phyloP scores from a whole-genome alignment of 2,888 invertebrate species.

The Conomelus anceps region DNA sequence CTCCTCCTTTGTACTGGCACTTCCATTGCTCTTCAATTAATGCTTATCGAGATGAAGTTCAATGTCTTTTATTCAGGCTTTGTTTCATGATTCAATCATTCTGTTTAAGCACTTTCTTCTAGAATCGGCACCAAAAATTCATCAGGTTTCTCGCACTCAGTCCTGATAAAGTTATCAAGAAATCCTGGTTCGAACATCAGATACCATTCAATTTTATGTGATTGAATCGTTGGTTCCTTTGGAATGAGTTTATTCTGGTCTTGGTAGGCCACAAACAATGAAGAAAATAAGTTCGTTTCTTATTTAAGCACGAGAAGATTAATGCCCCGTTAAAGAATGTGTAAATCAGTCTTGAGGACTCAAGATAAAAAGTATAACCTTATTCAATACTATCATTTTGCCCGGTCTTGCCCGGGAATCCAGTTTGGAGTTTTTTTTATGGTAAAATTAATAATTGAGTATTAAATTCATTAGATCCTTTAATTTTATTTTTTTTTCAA shows the following conservation, averaged over 20 bases:
- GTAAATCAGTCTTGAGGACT: too few relatives aligned
- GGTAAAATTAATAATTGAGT: too few relatives aligned
- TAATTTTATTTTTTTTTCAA: too few relatives aligned
- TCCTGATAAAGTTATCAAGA: neutral
- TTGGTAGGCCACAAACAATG: neutral
- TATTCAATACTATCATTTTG: too few relatives aligned
- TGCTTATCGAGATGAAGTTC: neutral
- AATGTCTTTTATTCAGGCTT: neutral
- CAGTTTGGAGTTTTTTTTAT: too few relatives aligned
- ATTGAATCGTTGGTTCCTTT: neutral
- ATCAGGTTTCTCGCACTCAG: neutral
- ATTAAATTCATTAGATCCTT: too few relatives aligned
- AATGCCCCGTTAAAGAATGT: too few relatives aligned
- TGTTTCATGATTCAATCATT: neutral
- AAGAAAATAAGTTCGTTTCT: neutral
- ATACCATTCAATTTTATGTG: neutral
- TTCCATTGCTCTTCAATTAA: neutral
- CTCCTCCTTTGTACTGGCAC: neutral
- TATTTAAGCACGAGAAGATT: too few relatives aligned
- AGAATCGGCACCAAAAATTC: too few relatives aligned
- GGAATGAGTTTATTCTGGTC: neutral
- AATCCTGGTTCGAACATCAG: neutral
- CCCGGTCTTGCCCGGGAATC: too few relatives aligned
- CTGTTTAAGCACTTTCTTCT: neutral
- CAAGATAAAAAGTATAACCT: too few relatives aligned